phyloP scores from a whole-genome alignment of 92 coral and sea anemone species.

The Umimayanthus chanpuru region DNA sequence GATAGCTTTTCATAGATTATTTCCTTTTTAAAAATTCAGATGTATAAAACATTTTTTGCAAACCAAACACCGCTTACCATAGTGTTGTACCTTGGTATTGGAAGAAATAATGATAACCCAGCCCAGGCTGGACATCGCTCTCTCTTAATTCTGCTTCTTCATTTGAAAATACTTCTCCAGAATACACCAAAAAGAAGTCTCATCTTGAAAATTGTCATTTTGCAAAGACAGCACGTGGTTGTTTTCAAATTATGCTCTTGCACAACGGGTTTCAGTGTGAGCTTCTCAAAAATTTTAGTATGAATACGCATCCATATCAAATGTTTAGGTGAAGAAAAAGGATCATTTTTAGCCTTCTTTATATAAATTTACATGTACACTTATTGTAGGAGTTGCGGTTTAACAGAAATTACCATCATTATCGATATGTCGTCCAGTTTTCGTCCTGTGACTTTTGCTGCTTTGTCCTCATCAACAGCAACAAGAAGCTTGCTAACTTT shows the following conservation, averaged over 20 bases:
- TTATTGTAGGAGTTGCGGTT: not conserved
- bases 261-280: not conserved
- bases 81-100: no score
- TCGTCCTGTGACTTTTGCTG: not conserved
- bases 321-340: no score
- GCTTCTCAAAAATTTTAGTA: not conserved
- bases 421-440: slow-evolving; percentile 10
- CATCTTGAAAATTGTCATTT: no score
- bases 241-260: slow-evolving; percentile 4
- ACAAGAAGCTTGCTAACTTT: slow-evolving; percentile 45
- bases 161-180: no score
- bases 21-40: no score
- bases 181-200: no score
- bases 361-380: not conserved
- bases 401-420: slow-evolving; percentile 14
- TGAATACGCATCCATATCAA: not conserved
- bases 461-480: slow-evolving; percentile 43
- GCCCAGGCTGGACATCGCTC: no score
- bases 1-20: no score
- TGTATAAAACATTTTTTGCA: no score
- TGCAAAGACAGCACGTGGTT: not conserved
- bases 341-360: not conserved
- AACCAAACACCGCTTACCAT: no score
- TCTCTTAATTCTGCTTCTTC: no score
- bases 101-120: no score